Percentiles rank a stretch among this genome's conserved stretches.
Conservation (phyloP, 2,797 vertebrate species). For the Pitangus sulphuratus region DNA sequence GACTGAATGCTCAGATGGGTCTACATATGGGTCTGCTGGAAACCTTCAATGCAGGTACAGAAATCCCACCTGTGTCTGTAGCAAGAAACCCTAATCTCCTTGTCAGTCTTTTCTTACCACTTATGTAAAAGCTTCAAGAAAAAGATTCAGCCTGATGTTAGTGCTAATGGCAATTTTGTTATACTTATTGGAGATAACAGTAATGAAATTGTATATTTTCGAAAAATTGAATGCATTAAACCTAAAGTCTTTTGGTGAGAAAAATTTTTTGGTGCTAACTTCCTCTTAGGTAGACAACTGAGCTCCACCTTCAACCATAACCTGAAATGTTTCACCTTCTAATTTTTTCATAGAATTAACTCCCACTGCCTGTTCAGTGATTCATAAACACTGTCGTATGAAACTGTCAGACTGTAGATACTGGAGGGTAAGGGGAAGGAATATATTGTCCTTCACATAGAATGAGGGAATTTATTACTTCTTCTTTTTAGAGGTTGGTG, state of each 20-base stretch:
- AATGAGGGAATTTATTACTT: not conserved
- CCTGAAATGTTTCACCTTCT: not conserved
- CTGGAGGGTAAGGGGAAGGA: not conserved
- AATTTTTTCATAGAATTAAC: slow-evolving; percentile 4
- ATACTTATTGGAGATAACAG: not conserved
- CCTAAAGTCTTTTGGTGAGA: not conserved
- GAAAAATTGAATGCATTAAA: not conserved
- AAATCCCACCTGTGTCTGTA: not conserved
- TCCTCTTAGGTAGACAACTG: slow-evolving; percentile 27
- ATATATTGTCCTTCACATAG: not conserved
- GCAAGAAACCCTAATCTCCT: not conserved
- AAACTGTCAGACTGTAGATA: slow-evolving; percentile 17
- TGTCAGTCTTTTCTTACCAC: not conserved
- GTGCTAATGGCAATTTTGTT: not conserved
- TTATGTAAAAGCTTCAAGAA: not conserved
- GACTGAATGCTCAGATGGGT: slow-evolving; percentile 64
- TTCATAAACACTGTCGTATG: not conserved
- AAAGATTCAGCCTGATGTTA: not conserved
- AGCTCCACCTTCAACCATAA: not conserved
- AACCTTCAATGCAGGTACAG: slow-evolving; percentile 9
- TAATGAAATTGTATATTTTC: not conserved
- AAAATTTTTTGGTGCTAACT: slow-evolving; percentile 7
- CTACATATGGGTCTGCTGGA: not conserved
- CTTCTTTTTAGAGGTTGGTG: not conserved
- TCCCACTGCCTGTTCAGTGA: slow-evolving; percentile 18